Base-by-base conservation (phyloP, 2,113 vertebrate genomes). In the Semicossyphus pulcher region DNA sequence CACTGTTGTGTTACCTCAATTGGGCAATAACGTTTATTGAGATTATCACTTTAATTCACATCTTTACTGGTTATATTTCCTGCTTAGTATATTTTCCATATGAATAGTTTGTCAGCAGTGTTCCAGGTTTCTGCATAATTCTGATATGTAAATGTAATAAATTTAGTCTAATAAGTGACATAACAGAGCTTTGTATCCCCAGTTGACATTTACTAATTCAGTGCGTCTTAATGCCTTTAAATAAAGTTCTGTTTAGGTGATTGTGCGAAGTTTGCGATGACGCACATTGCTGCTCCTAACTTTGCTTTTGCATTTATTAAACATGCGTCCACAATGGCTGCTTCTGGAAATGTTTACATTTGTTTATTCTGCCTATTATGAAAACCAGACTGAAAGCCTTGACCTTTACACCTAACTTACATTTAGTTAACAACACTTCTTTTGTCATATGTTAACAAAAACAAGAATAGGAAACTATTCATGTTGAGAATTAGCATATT, bases 401-500 rank as follows among this genome's bases (percentile, higher is more conserved):
- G 65, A 47, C 66, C 53, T 70, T 68, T 76, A 44, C 42, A 18
- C 1, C 44, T 47, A 11, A 37, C n/a, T 31, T 31, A 41, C 7
- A n/a, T 44, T 3, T 16, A 12, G 15, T 57, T 39, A 3, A 10
- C 56, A 34, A 18, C 18, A n/a, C 16, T 16, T n/a, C n/a, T 47
- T 57, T 57, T 31, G 10, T 68, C 7, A 15, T 20, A 29, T 16
- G 5, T 56, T 62, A 5, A 21, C 21, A 56, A 21, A 25, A 41
- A 54, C 29, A 62, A 21, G 5, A 66, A 64, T 29, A 29, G 25
- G 11, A 39, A 7, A 16, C 7, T 23, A 6, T 61, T 58, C n/a
- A 67, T 78, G 39, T 62, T 58, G n/a, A 48, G 31, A 9, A 44
- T 62, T 53, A 31, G 34, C 71, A 14, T 72, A 64, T n/a, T n/a